Evolutionary conservation across 2,888 invertebrate genomes (phyloP), one percentile per base, ranked within the genome.

Genomic region (Parascotia fuliginaria): DNA sequence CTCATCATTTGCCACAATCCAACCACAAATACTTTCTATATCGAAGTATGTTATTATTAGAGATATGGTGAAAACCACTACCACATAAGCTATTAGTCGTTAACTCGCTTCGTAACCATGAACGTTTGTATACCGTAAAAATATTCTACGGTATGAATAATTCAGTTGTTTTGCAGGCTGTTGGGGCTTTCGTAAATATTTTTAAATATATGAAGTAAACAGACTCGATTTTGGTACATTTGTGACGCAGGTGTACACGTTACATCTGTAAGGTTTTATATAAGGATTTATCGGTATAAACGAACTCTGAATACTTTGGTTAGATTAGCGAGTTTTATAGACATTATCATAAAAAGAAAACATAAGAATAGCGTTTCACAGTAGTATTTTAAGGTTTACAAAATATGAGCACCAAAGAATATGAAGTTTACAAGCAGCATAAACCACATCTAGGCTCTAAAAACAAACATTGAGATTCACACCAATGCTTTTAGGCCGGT

Each of bases 71-170:
- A n/a, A n/a, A n/a, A n/a, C n/a, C n/a, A n/a, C n/a, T n/a, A n/a
- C n/a, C n/a, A n/a, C n/a, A n/a, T n/a, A n/a, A 32, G 38, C 29
- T 15, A 39, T 39, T 45, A 44, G 15, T 3, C n/a, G 0, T 19
- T 7, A 27, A 39, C 4, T 4, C 39, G 24, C 27, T 14, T 37
- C n/a, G 11, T 33, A 45, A 45, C 7, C 9, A 24, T 13, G 15
- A 9, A 11, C 12, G 38, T 32, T 39, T 39, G 45, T 33, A 39
- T 38, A 7, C 27, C 36, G 50, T 49, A 60, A 55, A 60, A 55
- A 64, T 50, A 55, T 40, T 29, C 39, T 9, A 7, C 7, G 9
- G 12, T 11, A 66, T 67, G 54, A 60, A 67, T 63, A 36, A 67
- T 68, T 68, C 53, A 60, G 39, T 13, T 49, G 39, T 49, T 43